Evolutionary conservation across 2,797 vertebrate species (phyloP).

Genomic region (Cynodonichthys magdalenae): DNA sequence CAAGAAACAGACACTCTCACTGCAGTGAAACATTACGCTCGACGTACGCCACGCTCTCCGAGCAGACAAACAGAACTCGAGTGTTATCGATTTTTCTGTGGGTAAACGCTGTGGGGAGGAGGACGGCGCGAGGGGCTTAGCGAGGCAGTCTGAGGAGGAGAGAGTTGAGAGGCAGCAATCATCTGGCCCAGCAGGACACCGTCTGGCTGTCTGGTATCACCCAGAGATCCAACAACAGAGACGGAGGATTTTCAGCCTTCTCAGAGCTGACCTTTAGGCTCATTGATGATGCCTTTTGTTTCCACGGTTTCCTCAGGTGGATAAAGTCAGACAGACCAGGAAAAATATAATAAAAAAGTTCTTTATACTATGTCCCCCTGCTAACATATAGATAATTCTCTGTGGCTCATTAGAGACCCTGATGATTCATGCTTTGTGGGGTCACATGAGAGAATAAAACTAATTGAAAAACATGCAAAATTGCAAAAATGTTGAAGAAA

Average conservation of each 20-base stretch:
- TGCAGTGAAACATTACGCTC: slow-evolving; percentile 45
- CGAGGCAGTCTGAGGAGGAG: slow-evolving; percentile 37
- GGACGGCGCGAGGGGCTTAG: slow-evolving; percentile 43
- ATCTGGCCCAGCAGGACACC: slow-evolving; percentile 54
- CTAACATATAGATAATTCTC: too few species aligned
- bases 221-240: slow-evolving; percentile 28
- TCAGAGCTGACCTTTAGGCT: slow-evolving; percentile 54
- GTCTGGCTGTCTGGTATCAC: slow-evolving; percentile 45
- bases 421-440: too few species aligned
- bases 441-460: too few species aligned
- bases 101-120: slow-evolving; percentile 38
- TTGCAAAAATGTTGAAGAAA: too few species aligned
- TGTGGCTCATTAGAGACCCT: too few species aligned
- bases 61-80: slow-evolving; percentile 63
- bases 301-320: slow-evolving; percentile 25
- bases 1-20: slow-evolving; percentile 52
- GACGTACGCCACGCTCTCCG: slow-evolving; percentile 39
- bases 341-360: not conserved
- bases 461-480: too few species aligned
- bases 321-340: slow-evolving; percentile 11
- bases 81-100: slow-evolving; percentile 70
- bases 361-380: not conserved
- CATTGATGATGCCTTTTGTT: slow-evolving; percentile 48
- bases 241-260: slow-evolving; percentile 27
- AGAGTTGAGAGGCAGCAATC: slow-evolving; percentile 53